Evolutionary conservation across 2,797 vertebrate species (phyloP).

Genomic region (Myiotriccus ornatus): DNA sequence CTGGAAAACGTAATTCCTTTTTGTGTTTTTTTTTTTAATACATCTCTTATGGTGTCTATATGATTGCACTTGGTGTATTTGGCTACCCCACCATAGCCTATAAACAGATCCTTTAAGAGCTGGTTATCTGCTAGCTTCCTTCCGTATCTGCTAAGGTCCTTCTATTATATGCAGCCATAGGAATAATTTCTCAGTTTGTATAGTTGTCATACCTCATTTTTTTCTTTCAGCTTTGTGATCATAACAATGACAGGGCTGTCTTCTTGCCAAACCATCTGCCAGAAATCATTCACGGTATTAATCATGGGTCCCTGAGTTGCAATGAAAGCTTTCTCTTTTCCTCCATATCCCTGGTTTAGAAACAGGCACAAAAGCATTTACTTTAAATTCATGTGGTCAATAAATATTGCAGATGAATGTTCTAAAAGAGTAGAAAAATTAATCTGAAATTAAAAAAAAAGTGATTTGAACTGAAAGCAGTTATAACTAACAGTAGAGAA

Average conservation of each 20-base stretch:
- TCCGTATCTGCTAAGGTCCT: background rate
- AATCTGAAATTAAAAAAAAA: background rate
- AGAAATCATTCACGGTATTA: constrained; percentile 98
- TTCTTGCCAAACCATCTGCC: constrained; percentile 98
- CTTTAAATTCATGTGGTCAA: constrained; percentile 1
- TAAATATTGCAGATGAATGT: background rate
- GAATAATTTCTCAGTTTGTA: background rate
- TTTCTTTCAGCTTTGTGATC: constrained; percentile 99
- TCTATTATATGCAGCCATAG: background rate
- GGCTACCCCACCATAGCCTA: background rate
- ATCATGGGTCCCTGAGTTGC: constrained; percentile 98
- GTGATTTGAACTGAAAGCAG: background rate
- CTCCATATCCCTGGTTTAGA: constrained; percentile 85
- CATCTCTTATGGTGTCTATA: background rate
- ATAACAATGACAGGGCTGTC: constrained; percentile 92
- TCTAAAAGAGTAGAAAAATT: background rate
- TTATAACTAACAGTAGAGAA: background rate
- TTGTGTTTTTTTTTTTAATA: background rate
- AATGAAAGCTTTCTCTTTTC: constrained; percentile 86
- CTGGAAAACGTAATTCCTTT: background rate
- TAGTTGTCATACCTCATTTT: constrained; percentile 87
- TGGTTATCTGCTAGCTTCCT: background rate
- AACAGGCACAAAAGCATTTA: constrained; percentile 33
- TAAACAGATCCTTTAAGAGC: background rate
- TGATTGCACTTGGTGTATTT: background rate